A percentile compares a stretch with the other conserved stretches of the same genome.
phyloP scores from a whole-genome alignment of 2,113 vertebrate genomes.

The Ceyx margarethae region DNA sequence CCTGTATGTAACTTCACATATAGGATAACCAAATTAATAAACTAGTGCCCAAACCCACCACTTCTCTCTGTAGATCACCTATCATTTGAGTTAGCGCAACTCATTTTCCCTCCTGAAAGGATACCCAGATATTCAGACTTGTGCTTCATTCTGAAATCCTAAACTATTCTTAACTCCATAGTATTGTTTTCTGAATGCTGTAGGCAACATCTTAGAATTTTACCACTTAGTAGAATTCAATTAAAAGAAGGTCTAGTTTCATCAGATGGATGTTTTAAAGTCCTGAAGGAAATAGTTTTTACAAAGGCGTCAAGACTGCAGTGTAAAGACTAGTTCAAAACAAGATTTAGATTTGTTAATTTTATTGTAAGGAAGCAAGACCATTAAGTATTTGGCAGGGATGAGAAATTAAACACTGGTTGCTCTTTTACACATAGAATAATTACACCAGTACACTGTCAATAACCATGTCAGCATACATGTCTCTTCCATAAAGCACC shows the following conservation, averaged over 20 bases:
- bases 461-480: conserved; percentile 27
- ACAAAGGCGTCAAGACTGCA: neutral
- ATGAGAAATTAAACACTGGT: conserved; percentile 42
- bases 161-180: neutral
- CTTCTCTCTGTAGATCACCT: neutral
- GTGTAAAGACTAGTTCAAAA: neutral
- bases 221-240: neutral
- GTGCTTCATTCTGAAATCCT: neutral
- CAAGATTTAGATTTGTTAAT: neutral
- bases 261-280: neutral
- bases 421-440: conserved; percentile 41
- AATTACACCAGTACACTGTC: conserved; percentile 54
- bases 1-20: neutral
- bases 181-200: neutral
- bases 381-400: neutral
- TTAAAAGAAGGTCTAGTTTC: neutral
- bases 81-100: neutral
- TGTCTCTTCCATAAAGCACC: neutral
- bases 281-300: neutral
- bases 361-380: neutral
- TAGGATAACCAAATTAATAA: neutral
- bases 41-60: neutral
- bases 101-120: neutral
- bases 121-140: neutral
- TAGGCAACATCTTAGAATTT: neutral